Percentiles rank a stretch among this genome's conserved stretches.
Conservation (phyloP, 2,797 vertebrate genomes). For the Danio albolineatus region DNA sequence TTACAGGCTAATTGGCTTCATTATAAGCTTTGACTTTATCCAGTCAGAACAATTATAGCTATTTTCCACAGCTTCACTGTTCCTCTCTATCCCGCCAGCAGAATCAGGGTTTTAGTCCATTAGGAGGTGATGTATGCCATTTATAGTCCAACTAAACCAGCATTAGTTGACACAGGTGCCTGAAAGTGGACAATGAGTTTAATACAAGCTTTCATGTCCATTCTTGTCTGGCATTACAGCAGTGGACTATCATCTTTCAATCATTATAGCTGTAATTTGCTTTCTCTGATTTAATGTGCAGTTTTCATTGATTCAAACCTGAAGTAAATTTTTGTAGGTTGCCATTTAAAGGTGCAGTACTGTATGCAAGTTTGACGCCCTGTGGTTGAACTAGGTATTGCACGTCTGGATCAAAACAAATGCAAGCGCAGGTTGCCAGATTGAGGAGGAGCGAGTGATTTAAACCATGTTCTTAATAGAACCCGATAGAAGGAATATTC, state of each 20-base stretch:
- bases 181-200: background rate
- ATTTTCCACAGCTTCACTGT: slow-evolving; percentile 25
- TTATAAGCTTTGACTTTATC: slow-evolving; percentile 47
- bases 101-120: slow-evolving; percentile 5
- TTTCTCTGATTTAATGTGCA: background rate
- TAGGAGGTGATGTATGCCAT: slow-evolving; percentile 15
- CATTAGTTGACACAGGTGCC: slow-evolving; percentile 71
- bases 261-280: background rate
- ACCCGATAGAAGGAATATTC: too few species aligned
- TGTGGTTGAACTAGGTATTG: too few species aligned
- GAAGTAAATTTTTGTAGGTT: background rate
- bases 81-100: slow-evolving; percentile 31
- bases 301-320: background rate
- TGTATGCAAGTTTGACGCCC: too few species aligned
- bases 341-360: too few species aligned
- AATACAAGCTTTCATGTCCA: background rate
- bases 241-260: background rate
- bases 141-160: slow-evolving; percentile 61
- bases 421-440: too few species aligned
- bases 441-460: too few species aligned
- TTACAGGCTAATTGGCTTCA: slow-evolving; percentile 40
- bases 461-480: too few species aligned
- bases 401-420: too few species aligned
- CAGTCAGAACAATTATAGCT: slow-evolving; percentile 18
- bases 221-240: background rate